phyloP scores from a whole-genome alignment of 2,113 vertebrate genomes.

The Corythoichthys haematopterus region DNA sequence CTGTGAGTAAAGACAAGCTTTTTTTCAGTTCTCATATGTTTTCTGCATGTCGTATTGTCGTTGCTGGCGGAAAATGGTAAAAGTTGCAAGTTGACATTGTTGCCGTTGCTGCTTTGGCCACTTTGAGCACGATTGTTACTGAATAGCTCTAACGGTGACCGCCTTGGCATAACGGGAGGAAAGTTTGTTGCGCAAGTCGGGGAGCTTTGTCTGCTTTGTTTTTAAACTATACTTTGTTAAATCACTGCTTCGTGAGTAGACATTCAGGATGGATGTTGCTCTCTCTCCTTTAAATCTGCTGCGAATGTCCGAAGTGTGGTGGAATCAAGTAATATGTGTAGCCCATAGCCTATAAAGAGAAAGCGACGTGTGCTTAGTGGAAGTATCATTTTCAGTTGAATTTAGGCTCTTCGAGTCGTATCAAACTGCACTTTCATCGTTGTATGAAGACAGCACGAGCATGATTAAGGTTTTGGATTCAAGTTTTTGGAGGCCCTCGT shows the following conservation, averaged over 20 bases:
- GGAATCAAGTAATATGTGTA: no score
- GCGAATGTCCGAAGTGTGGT: no score
- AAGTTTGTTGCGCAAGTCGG: slow-evolving; percentile 59
- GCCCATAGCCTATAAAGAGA: no score
- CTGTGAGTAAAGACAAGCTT: slow-evolving; percentile 28
- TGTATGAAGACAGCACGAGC: no score
- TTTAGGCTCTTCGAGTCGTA: no score
- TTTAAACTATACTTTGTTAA: neutral
- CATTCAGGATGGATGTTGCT: no score
- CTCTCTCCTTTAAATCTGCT: no score
- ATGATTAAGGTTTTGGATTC: no score
- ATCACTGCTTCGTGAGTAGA: neutral
- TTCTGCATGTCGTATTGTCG: neutral
- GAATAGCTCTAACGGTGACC: neutral
- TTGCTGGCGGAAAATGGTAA: neutral
- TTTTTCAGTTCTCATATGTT: neutral
- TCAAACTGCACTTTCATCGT: no score
- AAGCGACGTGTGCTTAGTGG: no score
- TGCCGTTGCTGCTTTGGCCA: neutral
- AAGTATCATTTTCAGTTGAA: no score
- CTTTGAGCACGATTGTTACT: neutral
- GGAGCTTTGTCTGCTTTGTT: neutral
- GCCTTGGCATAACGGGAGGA: slow-evolving; percentile 22
- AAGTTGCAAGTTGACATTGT: slow-evolving; percentile 23
- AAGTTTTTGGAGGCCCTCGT: no score